Percentiles rank a stretch among this genome's conserved stretches.
These are phyloP conservation scores for Drosophila aff. DNA, from an alignment of 1,140 invertebrate species.

Conservation along the genomic window DNA sequence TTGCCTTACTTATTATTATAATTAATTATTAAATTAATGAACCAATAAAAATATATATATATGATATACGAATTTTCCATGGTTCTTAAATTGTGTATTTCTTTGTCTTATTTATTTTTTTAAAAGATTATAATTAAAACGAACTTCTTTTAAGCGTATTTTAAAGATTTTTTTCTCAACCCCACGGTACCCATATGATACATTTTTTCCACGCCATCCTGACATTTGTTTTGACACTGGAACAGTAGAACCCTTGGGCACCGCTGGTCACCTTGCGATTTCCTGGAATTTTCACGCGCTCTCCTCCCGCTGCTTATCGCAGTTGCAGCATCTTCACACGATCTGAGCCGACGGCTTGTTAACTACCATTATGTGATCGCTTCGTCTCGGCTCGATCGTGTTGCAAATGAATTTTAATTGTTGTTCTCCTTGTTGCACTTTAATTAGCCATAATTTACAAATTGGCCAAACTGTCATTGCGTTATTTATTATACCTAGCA, in stretches of 20 bases:
- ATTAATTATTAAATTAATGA: too few relatives aligned
- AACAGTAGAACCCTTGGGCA: slow-evolving; percentile 11
- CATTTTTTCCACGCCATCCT: slow-evolving; percentile 19
- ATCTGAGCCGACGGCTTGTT: slow-evolving; percentile 72
- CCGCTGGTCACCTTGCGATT: slow-evolving; percentile 59
- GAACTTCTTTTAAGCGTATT: too few relatives aligned
- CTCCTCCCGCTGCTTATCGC: slow-evolving; percentile 55
- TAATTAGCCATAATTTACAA: slow-evolving; percentile 68
- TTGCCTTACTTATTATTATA: too few relatives aligned
- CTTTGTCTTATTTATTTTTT: not conserved
- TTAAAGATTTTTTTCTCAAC: not conserved
- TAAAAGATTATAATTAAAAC: not conserved
- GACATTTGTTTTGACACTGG: slow-evolving; percentile 73
- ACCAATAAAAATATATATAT: too few relatives aligned
- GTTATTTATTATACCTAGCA: slow-evolving; percentile 17
- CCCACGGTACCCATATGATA: slow-evolving; percentile 22
- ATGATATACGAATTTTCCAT: too few relatives aligned
- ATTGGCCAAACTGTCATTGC: slow-evolving; percentile 32
- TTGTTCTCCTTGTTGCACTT: slow-evolving; percentile 15
- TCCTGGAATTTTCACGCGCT: slow-evolving; percentile 74
- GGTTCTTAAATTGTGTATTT: not conserved
- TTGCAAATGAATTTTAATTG: slow-evolving; percentile 83
- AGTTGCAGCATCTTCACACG: slow-evolving; percentile 74
- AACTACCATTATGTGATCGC: slow-evolving; percentile 49
- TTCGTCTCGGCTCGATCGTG: slow-evolving; percentile 40